A percentile compares a stretch with the other conserved stretches of the same genome.
Conservation (phyloP, 2,113 vertebrate species). For the Erythrolamprus reginae region DNA sequence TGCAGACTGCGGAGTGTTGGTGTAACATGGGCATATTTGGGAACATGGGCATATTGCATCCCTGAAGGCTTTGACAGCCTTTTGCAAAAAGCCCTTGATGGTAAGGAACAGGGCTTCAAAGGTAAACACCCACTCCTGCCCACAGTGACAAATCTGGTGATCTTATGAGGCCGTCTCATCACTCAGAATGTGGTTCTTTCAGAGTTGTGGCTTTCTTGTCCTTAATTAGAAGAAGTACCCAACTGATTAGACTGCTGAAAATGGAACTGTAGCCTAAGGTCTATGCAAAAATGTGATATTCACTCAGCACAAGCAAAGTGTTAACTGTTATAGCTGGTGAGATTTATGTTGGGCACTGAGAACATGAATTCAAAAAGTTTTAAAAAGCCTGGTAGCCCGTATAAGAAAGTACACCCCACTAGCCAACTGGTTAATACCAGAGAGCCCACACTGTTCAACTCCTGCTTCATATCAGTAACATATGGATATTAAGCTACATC, state of each 20-base stretch:
- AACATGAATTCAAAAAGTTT: neutral
- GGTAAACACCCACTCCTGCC: no score
- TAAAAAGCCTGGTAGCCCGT: neutral
- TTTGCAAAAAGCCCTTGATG: no score
- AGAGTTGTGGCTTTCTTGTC: neutral
- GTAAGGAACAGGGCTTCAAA: no score
- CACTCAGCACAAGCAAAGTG: neutral
- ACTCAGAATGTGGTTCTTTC: neutral
- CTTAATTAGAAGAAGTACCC: neutral
- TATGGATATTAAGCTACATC: neutral
- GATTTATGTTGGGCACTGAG: neutral
- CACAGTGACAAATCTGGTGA: neutral
- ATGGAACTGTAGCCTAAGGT: neutral
- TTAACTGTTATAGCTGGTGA: neutral
- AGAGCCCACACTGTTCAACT: neutral
- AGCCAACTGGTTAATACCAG: neutral
- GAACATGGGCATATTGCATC: no score
- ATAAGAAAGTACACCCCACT: neutral
- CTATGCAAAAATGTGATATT: neutral
- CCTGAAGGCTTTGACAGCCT: no score
- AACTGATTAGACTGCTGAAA: neutral
- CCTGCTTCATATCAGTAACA: neutral
- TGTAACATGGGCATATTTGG: no score
- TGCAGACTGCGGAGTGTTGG: no score
- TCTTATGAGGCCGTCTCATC: neutral